Conservation (phyloP, 2,888 invertebrate genomes). For the Gnatocerus cornutus region DNA sequence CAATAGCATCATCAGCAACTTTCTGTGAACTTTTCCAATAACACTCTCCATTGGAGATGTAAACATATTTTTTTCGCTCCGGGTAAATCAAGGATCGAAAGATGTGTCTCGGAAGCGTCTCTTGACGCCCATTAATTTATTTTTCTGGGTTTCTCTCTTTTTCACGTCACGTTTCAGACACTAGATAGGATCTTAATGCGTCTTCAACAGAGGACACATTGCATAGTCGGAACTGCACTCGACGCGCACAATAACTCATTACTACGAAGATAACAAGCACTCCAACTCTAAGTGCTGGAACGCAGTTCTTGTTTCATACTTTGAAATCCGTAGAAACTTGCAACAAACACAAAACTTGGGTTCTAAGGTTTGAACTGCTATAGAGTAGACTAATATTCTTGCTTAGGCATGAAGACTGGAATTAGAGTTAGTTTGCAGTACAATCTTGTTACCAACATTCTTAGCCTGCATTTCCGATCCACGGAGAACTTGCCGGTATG, state of each 20-base stretch:
- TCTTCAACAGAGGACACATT: slow-evolving; percentile 8
- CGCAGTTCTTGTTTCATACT: slow-evolving; percentile 23
- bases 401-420: neutral
- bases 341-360: slow-evolving; percentile 25
- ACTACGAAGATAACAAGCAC: slow-evolving; percentile 43
- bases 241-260: slow-evolving; percentile 37
- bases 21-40: slow-evolving; percentile 39
- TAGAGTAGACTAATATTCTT: slow-evolving; percentile 19
- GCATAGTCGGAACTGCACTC: slow-evolving; percentile 24
- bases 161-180: slow-evolving; percentile 4
- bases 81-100: slow-evolving; percentile 15
- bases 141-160: slow-evolving; percentile 7
- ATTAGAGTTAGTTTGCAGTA: slow-evolving; percentile 15
- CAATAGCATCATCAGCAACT: slow-evolving; percentile 25
- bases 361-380: slow-evolving; percentile 7
- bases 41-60: slow-evolving; percentile 34
- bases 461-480: slow-evolving; percentile 18
- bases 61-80: slow-evolving; percentile 41
- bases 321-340: slow-evolving; percentile 30
- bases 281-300: slow-evolving; percentile 28
- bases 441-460: slow-evolving; percentile 20
- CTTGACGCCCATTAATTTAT: slow-evolving; percentile 25
- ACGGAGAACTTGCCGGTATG: neutral
- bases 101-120: neutral
- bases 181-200: slow-evolving; percentile 14